Base-by-base conservation (phyloP, 1,140 invertebrate genomes). In the Drosophila saltans region DNA sequence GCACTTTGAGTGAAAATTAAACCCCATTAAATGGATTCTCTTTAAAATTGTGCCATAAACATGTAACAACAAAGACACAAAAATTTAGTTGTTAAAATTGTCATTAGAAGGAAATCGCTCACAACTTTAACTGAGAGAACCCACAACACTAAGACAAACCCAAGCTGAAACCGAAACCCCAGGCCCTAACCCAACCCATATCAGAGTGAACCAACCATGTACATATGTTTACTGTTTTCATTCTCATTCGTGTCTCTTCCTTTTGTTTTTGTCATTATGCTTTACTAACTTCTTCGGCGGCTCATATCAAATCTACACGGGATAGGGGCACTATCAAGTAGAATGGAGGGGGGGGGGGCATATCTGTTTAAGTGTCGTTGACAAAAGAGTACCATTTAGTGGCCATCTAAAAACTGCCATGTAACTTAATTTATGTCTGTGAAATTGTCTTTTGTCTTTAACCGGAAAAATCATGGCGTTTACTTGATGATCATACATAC, bases 61-160 rank as follows among this genome's bases (percentile, higher is more conserved):
- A 72, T 72, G 75, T 76, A 68, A 78, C 55, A 48, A 52, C 41
- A 56, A 45, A 63, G 78, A 69, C 52, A 39, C 11, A 74, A 65
- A 69, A 62, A 81, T 85, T 75, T 81, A 73, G 82, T 76, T 86
- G 66, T 88, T 68, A 88, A 69, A 83, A 80, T 78, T 78, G 77
- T 89, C 71, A 77, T 88, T 89, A 80, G 64, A 82, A 64, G 82
- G 82, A 73, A 86, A 81, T 85, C 72, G 59, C 83, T 80, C 77
- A 88, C 83, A 88, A 67, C 52, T 36, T 5, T 9, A 33, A 71
- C 45, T 36, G 16, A 57, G 39, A 57, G 28, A 36, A 36, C 33
- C 33, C 33, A 36, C 33, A 30, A 40, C 10, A 59, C 30, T 3
- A 59, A 40, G 21, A 21, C 45, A 52, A 24, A 66, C 26, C 48